Percentiles rank a stretch among this genome's conserved stretches.
Conservation (phyloP, 2,888 invertebrate species). For the Archaeoteleia sp. region DNA sequence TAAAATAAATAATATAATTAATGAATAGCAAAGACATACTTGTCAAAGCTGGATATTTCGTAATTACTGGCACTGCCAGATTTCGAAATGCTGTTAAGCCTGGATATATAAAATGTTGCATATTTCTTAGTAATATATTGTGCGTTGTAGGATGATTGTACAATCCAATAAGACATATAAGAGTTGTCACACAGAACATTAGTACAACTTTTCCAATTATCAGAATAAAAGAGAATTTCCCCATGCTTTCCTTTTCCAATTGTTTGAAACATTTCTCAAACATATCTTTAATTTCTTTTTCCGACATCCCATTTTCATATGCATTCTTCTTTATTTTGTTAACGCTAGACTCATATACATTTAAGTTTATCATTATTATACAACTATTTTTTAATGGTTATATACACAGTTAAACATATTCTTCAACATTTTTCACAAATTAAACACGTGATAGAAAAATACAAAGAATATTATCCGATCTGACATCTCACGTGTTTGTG, state of each 20-base stretch:
- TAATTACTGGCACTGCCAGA: slow-evolving; percentile 85
- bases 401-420: no score
- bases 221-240: slow-evolving; percentile 36
- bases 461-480: no score
- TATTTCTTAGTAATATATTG: slow-evolving; percentile 81
- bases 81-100: slow-evolving; percentile 84
- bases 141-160: slow-evolving; percentile 81
- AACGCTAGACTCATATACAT: slow-evolving; percentile 73
- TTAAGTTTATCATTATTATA: slow-evolving; percentile 48
- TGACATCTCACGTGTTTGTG: no score
- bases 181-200: slow-evolving; percentile 68
- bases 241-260: slow-evolving; percentile 66
- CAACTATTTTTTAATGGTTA: slow-evolving; percentile 3
- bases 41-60: slow-evolving; percentile 83
- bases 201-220: slow-evolving; percentile 56
- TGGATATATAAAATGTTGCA: slow-evolving; percentile 89
- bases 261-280: slow-evolving; percentile 78
- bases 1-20: slow-evolving; percentile 12
- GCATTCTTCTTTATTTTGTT: slow-evolving; percentile 79
- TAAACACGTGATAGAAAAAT: no score
- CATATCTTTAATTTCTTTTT: slow-evolving; percentile 80
- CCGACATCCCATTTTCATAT: slow-evolving; percentile 78
- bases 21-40: no score
- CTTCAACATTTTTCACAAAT: no score
- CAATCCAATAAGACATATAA: slow-evolving; percentile 73